Base-by-base conservation (phyloP, 92 coral and sea anemone genomes). In the Paragorgia papillata region DNA sequence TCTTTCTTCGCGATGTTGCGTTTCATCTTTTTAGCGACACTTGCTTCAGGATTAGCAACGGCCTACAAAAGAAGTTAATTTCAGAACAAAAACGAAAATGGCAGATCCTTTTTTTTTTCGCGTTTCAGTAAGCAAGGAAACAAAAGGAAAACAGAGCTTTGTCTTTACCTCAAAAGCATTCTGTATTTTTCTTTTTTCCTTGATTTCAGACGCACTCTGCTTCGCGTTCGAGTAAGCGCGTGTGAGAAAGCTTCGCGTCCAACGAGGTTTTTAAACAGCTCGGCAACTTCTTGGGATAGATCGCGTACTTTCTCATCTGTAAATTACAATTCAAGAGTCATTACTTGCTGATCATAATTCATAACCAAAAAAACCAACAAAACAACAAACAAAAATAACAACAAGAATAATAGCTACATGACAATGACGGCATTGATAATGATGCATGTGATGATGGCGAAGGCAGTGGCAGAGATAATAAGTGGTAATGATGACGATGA, bases 271-370 rank as follows among this genome's bases (percentile, higher is more conserved):
- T 88, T 88, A 75, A 95, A 84, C 25, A 95, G 89, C 19, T 84
- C 97, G 40, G 90, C 80, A 8, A 90, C 97, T 64, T 95, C 99
- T 76, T 91, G 89, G 64, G 95, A 87, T 56, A 91, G 81, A 43
- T 75, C 75, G 67, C 74, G 88, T 17, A 95, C 82, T 66, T 80
- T 30, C 18, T 71, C 78, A 54, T 55, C 78, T 71, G 13, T 14
- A 20, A 21, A 27, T 44, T 37, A 27, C 20, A 32, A 17, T 27
- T 14, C 20, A 7, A 21, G 46, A 12, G 24, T 27, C 27, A 63
- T 4, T 0, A 30, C 3, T 61, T 61, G 43, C 43, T 4, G 12
- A 37, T 37, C 43, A 37, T 37, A 10, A 37, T 4, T 10, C 4
- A 37, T 10, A 37, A 37, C 43, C 4, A 37, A 4, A 37, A 37